phyloP scores from a whole-genome alignment of 2,888 invertebrate species.

The Clusia tigrina region DNA sequence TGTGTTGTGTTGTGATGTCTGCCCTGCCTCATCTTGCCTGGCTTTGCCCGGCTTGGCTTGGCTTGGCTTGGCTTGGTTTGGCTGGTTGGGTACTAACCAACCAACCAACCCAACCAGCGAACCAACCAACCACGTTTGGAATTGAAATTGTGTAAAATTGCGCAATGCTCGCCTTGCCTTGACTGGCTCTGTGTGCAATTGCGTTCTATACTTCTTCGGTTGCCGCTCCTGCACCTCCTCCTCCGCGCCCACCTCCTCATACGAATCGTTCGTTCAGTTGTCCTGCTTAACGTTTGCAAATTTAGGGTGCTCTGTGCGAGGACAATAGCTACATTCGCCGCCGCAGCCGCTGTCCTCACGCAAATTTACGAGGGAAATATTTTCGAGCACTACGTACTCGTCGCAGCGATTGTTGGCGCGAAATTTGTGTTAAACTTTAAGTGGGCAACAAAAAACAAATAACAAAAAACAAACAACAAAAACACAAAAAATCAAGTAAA shows the following conservation, averaged over 20 bases:
- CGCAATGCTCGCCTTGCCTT: not conserved
- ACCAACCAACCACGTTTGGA: too few species aligned
- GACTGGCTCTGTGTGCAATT: too few species aligned
- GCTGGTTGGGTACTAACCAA: too few species aligned
- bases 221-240: not conserved
- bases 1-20: too few species aligned
- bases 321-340: not conserved
- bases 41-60: not conserved
- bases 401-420: not conserved
- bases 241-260: not conserved
- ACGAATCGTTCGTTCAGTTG: too few species aligned
- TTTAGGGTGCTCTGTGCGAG: not conserved
- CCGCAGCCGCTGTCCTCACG: not conserved
- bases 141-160: conserved; percentile 7
- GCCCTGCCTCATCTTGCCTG: not conserved
- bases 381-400: not conserved
- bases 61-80: too few species aligned
- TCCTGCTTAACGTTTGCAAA: conserved; percentile 3
- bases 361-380: conserved; percentile 10
- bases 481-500: too few species aligned
- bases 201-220: too few species aligned
- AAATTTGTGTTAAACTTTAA: not conserved
- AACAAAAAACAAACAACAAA: too few species aligned
- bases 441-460: too few species aligned
- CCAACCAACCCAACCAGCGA: too few species aligned